These are phyloP conservation scores for Limnephilus marmoratus DNA, from an alignment of 2,888 invertebrate species.

Conservation along the genomic window DNA sequence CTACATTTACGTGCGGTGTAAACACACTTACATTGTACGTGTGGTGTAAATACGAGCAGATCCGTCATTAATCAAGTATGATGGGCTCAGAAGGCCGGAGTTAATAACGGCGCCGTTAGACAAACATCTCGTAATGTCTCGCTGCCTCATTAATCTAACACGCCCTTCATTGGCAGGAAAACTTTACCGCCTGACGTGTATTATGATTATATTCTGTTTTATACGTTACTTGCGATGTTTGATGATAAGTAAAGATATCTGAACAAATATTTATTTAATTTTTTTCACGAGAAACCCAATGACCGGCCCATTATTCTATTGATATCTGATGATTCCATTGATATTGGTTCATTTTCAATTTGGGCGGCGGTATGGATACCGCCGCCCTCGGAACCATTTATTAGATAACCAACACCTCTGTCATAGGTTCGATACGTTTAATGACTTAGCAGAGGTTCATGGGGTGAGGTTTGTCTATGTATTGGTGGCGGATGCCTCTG, in stretches of 20 bases:
- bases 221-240: background rate
- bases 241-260: background rate
- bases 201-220: background rate
- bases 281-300: background rate
- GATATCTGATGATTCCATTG: no score
- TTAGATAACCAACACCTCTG: no score
- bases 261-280: background rate
- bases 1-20: background rate
- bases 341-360: no score
- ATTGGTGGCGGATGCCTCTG: no score
- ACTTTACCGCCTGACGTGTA: background rate
- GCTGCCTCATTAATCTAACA: background rate
- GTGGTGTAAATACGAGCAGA: background rate
- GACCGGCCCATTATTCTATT: background rate
- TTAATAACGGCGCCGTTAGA: background rate
- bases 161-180: background rate
- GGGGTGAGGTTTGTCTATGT: no score
- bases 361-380: no score
- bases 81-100: constrained; percentile 12
- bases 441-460: no score
- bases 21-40: constrained; percentile 2
- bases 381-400: no score
- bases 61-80: background rate
- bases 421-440: no score
- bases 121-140: constrained; percentile 5